Evolutionary conservation across 37 sponge, comb jelly and placozoan species (phyloP), one percentile per base, ranked within the genome.

Genomic region (Theonella swinhoei): DNA sequence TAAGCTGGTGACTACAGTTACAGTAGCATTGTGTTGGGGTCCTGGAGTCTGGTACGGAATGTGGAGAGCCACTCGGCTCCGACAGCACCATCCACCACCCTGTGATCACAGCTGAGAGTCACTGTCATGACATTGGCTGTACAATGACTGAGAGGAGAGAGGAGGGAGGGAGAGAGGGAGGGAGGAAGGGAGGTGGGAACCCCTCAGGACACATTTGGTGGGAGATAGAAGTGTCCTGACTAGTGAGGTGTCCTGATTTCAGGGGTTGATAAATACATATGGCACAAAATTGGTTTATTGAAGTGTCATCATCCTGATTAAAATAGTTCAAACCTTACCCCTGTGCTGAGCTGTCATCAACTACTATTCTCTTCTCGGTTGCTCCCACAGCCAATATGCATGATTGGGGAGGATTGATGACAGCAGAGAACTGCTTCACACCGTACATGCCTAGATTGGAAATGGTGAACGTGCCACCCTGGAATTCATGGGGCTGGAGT

Each of bases 361-460:
- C 80, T 36, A 98, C 75, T 24, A 90, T n/a, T 63, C 90, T 87
- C 86, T 92, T 92, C 76, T 98, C 93, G n/a, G 85, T 78, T 8
- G 84, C 80, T n/a, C 99, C 99, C 39, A 98, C 99, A 63, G 99
- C 99, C 28, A 98, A 81, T 30, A 98, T 96, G 78, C 95, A 94
- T 31, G 95, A 73, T 91, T 95, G 97, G 9, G 97, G 97, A 31
- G 97, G 97, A 87, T 96, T 96, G 72, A 96, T 96, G 85, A 96
- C 84, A 41, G 97, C 97, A 22, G 94, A 67, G 83, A 96, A 96
- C 47, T 83, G 89, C 65, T 82, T 84, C 26, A 91, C 70, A 0
- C 97, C 97, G 61, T 70, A 94, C 97, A 96, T 96, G 30, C 97
- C 97, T 30, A 96, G 88, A 80, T 96, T 96, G 78, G 97, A 96